Evolutionary conservation across 2,888 invertebrate genomes (phyloP), one percentile per base, ranked within the genome.

Genomic region (Acrobasis suavella): DNA sequence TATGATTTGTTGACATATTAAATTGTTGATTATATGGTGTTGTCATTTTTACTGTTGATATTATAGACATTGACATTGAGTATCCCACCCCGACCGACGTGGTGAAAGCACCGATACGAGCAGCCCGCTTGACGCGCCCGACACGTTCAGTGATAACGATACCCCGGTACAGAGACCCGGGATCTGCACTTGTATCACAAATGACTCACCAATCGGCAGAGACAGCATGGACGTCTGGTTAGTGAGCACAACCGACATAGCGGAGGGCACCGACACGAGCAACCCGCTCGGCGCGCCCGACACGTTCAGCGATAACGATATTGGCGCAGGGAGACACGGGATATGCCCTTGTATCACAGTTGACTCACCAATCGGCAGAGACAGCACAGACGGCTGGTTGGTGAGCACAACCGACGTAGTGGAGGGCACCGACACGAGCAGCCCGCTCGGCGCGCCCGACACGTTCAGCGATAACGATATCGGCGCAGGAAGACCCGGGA

Each of bases 401-500:
- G 80, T 91, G 77, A 81, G 92, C 71, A 88, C 91, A 42, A 85
- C 93, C 62, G 91, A 87, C 2, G 89, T 86, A 62, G 93, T 87
- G 58, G 93, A 86, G 64, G 95, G 95, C 67, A 95, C 94, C 51
- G 95, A 95, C 63, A 95, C 95, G 64, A 96, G 90, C 64, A 95
- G 91, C 58, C 95, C 95, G 59, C 91, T 91, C 9, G 93, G 93
- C 46, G 95, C 94, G 42, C 96, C 94, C 50, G 96, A 95, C 68
- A 95, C 95, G 73, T 95, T 95, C 65, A 96, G 86, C 50, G 96
- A 95, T 74, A 96, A 89, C 59, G 97, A 97, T 73, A 97, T 96
- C 6, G 97, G 97, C 71, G 97, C 96, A n/a, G 96, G 94, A 63
- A 97, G 94, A 50, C 96, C 97, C 12, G 97, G 96, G 75, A 97